These are phyloP conservation scores for Synergus gifuensis DNA, from an alignment of 2,888 invertebrate species.

Conservation along the genomic window DNA sequence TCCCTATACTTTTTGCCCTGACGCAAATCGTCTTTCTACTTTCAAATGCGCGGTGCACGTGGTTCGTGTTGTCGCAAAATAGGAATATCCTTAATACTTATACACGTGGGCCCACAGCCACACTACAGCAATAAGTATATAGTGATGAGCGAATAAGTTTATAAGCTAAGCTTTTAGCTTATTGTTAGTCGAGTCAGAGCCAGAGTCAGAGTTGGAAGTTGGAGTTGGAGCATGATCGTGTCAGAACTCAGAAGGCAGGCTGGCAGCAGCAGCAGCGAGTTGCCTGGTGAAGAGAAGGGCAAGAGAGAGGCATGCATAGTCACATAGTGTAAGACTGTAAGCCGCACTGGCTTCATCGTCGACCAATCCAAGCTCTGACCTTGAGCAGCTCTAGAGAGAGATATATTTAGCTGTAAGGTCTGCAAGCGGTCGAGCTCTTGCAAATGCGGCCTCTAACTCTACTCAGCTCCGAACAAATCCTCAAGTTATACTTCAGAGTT, in stretches of 20 bases:
- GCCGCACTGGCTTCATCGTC: constrained; percentile 59
- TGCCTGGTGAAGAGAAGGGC: constrained; percentile 51
- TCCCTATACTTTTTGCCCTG: constrained; percentile 50
- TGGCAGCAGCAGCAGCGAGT: too few relatives aligned
- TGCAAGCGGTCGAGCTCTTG: constrained; percentile 55
- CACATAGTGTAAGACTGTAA: too few relatives aligned
- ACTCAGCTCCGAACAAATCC: constrained; percentile 28
- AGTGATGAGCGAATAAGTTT: constrained; percentile 41
- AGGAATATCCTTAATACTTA: background rate
- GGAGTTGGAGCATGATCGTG: constrained; percentile 44
- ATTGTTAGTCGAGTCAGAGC: too few relatives aligned
- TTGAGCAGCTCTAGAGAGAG: constrained; percentile 61
- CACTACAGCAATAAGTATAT: constrained; percentile 12
- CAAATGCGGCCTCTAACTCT: constrained; percentile 32
- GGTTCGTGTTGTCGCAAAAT: constrained; percentile 39
- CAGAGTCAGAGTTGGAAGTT: constrained; percentile 6
- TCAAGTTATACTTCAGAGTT: constrained; percentile 34
- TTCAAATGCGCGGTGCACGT: constrained; percentile 50
- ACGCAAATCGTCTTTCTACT: constrained; percentile 53
- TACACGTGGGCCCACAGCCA: constrained; percentile 16
- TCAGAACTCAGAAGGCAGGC: too few relatives aligned
- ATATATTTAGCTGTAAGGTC: constrained; percentile 63
- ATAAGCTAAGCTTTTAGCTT: too few relatives aligned
- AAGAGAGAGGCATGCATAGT: constrained; percentile 46
- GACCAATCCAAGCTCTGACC: constrained; percentile 61